phyloP scores from a whole-genome alignment of 2,797 vertebrate species.

The Eptatretus atami region DNA sequence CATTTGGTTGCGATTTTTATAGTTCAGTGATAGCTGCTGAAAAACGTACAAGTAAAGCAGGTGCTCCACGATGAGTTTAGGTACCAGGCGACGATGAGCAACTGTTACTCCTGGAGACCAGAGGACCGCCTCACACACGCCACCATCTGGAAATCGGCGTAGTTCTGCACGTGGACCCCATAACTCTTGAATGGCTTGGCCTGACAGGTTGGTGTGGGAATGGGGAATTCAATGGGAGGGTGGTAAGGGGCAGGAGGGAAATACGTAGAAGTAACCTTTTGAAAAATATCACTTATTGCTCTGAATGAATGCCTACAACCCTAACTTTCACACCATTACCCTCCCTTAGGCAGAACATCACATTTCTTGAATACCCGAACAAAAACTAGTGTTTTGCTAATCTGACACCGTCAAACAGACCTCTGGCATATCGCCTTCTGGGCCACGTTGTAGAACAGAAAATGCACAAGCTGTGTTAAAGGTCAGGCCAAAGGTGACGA shows the following conservation, averaged over 20 bases:
- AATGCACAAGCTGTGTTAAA: slow-evolving; percentile 26
- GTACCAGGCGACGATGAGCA: slow-evolving; percentile 38
- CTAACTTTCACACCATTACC: no score
- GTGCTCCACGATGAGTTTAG: slow-evolving; percentile 37
- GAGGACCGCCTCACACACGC: slow-evolving; percentile 61
- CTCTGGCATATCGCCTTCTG: slow-evolving; percentile 41
- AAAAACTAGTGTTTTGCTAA: no score
- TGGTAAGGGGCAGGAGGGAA: no score
- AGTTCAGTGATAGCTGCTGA: not conserved
- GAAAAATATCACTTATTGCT: no score
- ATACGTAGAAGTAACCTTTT: no score
- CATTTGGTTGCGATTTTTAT: not conserved
- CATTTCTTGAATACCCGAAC: no score
- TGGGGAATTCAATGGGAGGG: no score
- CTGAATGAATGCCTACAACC: no score
- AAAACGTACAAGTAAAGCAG: slow-evolving; percentile 47
- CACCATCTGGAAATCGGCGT: slow-evolving; percentile 70
- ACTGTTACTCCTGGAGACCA: slow-evolving; percentile 28
- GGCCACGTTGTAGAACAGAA: slow-evolving; percentile 41
- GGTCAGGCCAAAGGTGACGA: slow-evolving; percentile 36
- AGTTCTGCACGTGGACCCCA: slow-evolving; percentile 65
- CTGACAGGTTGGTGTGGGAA: slow-evolving; percentile 14
- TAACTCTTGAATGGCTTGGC: slow-evolving; percentile 41
- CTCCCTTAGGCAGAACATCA: no score
- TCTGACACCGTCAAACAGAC: slow-evolving; percentile 14